These are phyloP conservation scores for Aricia agestis DNA, from an alignment of 1,140 invertebrate genomes.

Conservation along the genomic window DNA sequence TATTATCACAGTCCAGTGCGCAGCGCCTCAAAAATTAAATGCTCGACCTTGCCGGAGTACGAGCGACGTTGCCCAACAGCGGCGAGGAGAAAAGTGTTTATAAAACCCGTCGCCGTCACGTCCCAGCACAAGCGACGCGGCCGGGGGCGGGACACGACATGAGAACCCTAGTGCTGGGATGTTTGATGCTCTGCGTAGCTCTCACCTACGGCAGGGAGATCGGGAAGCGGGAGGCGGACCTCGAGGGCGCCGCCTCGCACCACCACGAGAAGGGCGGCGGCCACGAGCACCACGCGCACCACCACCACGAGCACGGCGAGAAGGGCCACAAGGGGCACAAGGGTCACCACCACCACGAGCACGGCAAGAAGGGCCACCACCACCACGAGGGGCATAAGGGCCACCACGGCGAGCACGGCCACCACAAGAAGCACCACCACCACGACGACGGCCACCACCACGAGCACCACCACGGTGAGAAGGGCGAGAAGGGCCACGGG, in stretches of 20 bases:
- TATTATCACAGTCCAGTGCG: not conserved
- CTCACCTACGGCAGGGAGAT: conserved; percentile 42
- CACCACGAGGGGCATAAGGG: conserved; percentile 82
- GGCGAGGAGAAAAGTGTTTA: conserved; percentile 56
- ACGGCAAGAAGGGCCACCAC: conserved; percentile 83
- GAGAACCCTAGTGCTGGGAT: conserved; percentile 45
- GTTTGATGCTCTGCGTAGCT: conserved; percentile 38
- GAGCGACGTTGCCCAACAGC: conserved; percentile 50
- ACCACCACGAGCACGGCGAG: conserved; percentile 74
- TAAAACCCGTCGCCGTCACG: conserved; percentile 43
- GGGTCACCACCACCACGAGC: conserved; percentile 80
- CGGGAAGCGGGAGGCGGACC: conserved; percentile 49
- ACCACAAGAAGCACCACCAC: conserved; percentile 85
- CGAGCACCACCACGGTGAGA: conserved; percentile 81
- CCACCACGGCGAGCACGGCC: conserved; percentile 82
- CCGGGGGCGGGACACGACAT: conserved; percentile 41
- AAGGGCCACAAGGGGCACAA: conserved; percentile 76
- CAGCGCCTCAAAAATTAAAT: conserved; percentile 26
- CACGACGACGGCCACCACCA: conserved; percentile 84
- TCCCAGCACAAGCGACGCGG: conserved; percentile 30
- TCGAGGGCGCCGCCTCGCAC: conserved; percentile 49
- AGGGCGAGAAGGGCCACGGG: conserved; percentile 80
- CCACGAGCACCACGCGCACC: conserved; percentile 68
- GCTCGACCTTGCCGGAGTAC: conserved; percentile 51
- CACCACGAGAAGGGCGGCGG: conserved; percentile 66